phyloP scores from a whole-genome alignment of 2,797 vertebrate genomes.

The Xerus rutilus region DNA sequence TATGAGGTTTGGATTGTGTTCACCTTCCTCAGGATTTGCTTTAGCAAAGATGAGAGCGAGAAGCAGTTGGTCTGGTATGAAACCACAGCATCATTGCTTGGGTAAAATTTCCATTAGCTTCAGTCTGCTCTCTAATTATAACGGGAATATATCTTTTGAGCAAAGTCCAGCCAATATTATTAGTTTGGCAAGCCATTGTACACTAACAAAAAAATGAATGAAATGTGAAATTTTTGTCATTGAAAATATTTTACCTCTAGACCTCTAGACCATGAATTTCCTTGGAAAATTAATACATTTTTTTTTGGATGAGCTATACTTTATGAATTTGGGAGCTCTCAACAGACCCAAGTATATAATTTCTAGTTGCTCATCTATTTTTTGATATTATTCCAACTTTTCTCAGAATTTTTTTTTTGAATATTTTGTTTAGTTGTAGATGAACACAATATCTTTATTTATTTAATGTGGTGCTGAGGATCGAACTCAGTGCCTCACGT shows the following conservation, averaged over 20 bases:
- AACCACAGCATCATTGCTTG: not conserved
- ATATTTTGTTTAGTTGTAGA: no score
- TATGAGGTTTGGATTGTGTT: not conserved
- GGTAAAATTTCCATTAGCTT: not conserved
- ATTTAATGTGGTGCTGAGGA: no score
- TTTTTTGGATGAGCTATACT: not conserved
- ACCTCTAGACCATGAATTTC: not conserved
- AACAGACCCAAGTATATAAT: not conserved
- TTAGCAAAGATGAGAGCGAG: not conserved
- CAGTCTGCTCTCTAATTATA: not conserved
- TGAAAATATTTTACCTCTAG: conserved; percentile 31
- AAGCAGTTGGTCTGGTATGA: not conserved
- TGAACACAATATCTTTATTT: no score
- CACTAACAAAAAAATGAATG: conserved; percentile 29
- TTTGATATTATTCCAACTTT: not conserved
- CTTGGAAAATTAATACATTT: not conserved
- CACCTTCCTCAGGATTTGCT: not conserved
- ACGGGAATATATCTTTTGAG: conserved; percentile 36
- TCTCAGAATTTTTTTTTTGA: conserved; percentile 12
- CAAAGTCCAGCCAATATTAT: conserved; percentile 19
- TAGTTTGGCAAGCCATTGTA: conserved; percentile 21
- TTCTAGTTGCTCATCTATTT: not conserved
- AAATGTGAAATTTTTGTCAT: conserved; percentile 46
- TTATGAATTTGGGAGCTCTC: not conserved
- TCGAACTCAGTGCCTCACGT: no score